Evolutionary conservation across 2,888 invertebrate genomes (phyloP), one percentile per base, ranked within the genome.

Genomic region (Minunthozetes semirufus): DNA sequence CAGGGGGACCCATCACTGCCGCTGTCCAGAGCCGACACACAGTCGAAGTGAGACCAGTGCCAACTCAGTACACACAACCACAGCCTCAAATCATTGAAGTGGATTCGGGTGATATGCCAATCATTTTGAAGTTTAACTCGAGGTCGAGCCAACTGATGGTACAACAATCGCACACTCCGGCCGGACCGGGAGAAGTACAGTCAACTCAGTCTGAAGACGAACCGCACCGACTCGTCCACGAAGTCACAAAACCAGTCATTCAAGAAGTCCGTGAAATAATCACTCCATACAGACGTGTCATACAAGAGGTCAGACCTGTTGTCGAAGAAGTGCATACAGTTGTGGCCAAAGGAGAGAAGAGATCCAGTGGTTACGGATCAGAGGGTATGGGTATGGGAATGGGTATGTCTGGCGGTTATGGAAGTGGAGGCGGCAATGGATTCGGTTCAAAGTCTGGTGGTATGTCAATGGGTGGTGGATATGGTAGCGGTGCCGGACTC

Each of bases 401-500:
- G n/a, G 8, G 17, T 9, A 33, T 59, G 25, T 6, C 11, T 25
- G 13, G 22, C 9, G 56, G 56, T 2, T 56, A 56, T 56, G 56
- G 56, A 19, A 50, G 1, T 2, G 56, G 56, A 33, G 74, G 75
- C 15, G 73, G 71, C 19, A 13, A 27, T 15, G 46, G 75, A n/a
- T 6, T 6, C 25, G 25, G 56, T 25, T 22, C 9, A 9, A 13
- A 13, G 13, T 9, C 5, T 11, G 13, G 9, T 42, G 42, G 42
- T 13, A 42, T 42, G 42, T 8, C 11, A 42, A 33, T 33, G 33
- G 42, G 9, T 13, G 63, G 72, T 19, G 73, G 73, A 22, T n/a
- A 63, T 5, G 73, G 76, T 9, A 73, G 75, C 3, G 29, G n/a
- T 50, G 15, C 63, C 33, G 76, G 77, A 22, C 59, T 75, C 15